These are phyloP conservation scores for Heloderma charlesbogerti DNA, from an alignment of 2,113 vertebrate genomes.

Conservation along the genomic window DNA sequence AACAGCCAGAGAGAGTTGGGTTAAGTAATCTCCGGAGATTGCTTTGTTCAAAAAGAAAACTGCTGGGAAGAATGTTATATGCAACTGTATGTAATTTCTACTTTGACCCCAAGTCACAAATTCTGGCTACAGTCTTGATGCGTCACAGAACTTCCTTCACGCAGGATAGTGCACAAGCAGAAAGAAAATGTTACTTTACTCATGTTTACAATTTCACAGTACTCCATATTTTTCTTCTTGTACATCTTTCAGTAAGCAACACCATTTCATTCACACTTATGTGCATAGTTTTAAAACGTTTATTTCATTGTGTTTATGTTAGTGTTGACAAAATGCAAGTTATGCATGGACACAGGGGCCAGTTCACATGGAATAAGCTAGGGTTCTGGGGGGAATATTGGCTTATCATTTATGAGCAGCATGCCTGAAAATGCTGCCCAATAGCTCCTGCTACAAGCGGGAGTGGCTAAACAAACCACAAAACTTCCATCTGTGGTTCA, in stretches of 20 bases:
- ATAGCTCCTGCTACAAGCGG: too few relatives aligned
- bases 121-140: not conserved
- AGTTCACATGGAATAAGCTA: too few relatives aligned
- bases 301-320: not conserved
- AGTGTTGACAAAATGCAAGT: not conserved
- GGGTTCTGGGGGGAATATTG: too few relatives aligned
- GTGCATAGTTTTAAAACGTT: not conserved
- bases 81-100: not conserved
- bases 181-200: not conserved
- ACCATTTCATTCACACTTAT: not conserved
- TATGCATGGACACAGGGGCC: too few relatives aligned
- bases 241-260: not conserved
- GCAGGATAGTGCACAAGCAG: not conserved
- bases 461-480: too few relatives aligned
- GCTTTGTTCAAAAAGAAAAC: not conserved
- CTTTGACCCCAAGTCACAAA: not conserved
- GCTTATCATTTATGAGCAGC: too few relatives aligned
- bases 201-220: not conserved
- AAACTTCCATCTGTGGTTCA: too few relatives aligned
- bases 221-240: not conserved
- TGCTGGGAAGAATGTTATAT: not conserved
- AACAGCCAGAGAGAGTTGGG: not conserved
- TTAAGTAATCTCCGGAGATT: not conserved
- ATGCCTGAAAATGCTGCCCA: too few relatives aligned
- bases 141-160: not conserved